Base-by-base conservation (phyloP, 2,888 invertebrate genomes). In the Nephrocerus scutellatus region DNA sequence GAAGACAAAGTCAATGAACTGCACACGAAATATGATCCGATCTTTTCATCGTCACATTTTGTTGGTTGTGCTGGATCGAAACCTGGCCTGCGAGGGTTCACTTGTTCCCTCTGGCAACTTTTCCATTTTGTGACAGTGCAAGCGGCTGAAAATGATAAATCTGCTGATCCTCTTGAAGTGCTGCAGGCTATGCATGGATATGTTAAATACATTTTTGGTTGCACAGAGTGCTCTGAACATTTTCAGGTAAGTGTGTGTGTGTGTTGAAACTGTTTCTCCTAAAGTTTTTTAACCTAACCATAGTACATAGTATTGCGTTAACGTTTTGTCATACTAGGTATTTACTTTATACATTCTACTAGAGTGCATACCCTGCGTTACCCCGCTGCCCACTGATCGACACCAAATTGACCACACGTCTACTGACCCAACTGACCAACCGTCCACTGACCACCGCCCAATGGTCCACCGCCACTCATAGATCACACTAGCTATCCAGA, bases 71-170 rank as follows among this genome's bases (percentile, higher is more conserved):
- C 73, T 51, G 90, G 92, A 8, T 91, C 91, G 52, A 72, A 76
- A 39, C 68, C 78, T 0, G 51, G 52, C 3, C 79, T 75, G 54
- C 74, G 96, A 33, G 93, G 95, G 9, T 97, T 88, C 63, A 86
- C 93, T 1, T 98, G 97, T 68, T 85, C 92, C 0, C 71, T 98
- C 21, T 98, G 98, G 98, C 84, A 82, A 10, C 69, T 93, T 51
- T 98, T 95, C 62, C 98, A 98, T 60, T 84, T 83, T 23, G 68
- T 98, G 39, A 88, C 91, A 1, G 87, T 93, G 0, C 81, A 82
- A 59, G 82, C 86, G 9, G 75, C 75, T 5, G 63, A 68, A 18
- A 53, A 48, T 13, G 70, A 66, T 26, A 59, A 70, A 25, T 70
- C 73, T 7, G 56, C 59, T 4, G 74, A 79, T 57, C 79, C 83